Conservation (phyloP, 2,888 invertebrate genomes). For the Phortica magna region DNA sequence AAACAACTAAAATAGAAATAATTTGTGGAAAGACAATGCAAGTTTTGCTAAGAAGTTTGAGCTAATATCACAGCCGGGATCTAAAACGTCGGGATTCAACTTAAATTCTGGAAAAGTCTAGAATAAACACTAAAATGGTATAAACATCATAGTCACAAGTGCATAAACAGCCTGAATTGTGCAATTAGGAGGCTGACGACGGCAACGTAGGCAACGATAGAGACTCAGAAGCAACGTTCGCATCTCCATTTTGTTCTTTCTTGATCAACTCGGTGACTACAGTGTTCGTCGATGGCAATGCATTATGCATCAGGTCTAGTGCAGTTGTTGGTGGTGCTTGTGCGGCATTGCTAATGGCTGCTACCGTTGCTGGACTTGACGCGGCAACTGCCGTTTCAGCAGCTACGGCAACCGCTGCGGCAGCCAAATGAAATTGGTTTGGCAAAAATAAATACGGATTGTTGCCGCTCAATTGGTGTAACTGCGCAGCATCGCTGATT, state of each 20-base stretch:
- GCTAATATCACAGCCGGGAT: slow-evolving; percentile 79
- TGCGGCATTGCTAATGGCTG: slow-evolving; percentile 40
- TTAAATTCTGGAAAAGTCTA: slow-evolving; percentile 33
- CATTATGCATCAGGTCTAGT: slow-evolving; percentile 56
- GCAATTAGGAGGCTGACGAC: neutral
- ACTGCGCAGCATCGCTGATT: slow-evolving; percentile 11
- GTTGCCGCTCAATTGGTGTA: slow-evolving; percentile 51
- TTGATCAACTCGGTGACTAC: neutral
- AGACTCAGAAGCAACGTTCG: neutral
- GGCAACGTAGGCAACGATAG: slow-evolving; percentile 4
- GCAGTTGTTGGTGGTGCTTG: slow-evolving; percentile 41
- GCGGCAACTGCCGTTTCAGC: slow-evolving; percentile 44
- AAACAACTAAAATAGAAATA: slow-evolving; percentile 46
- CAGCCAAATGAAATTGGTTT: slow-evolving; percentile 75
- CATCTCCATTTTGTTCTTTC: slow-evolving; percentile 23
- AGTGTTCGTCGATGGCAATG: slow-evolving; percentile 29
- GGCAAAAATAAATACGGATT: slow-evolving; percentile 76
- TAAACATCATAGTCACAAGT: neutral
- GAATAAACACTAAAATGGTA: slow-evolving; percentile 37
- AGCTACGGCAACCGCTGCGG: slow-evolving; percentile 67
- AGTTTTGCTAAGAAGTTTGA: slow-evolving; percentile 48
- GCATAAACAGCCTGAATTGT: neutral
- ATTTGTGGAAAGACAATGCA: slow-evolving; percentile 39
- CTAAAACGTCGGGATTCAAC: slow-evolving; percentile 71
- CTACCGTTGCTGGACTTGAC: neutral